Evolutionary conservation across 2,888 invertebrate genomes (phyloP).

Genomic region (Leptinotarsa tumamoca): DNA sequence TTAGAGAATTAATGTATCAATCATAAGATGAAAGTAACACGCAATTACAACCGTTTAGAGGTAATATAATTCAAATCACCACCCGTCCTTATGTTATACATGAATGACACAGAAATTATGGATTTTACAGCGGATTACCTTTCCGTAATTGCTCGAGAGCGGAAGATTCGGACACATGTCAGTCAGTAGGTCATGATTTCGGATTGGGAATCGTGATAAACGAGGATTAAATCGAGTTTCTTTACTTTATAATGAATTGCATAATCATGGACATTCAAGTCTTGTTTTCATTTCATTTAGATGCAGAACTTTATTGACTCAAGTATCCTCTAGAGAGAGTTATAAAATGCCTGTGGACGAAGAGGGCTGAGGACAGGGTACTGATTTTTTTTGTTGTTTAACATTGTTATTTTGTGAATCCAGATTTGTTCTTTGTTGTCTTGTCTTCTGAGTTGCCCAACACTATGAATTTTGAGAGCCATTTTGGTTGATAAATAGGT

Average conservation of each 20-base stretch:
- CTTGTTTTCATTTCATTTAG: background rate
- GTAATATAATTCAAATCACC: slow-evolving; percentile 17
- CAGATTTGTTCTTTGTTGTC: no score
- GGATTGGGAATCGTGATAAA: background rate
- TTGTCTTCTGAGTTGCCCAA: no score
- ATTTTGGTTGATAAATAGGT: no score
- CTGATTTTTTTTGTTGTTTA: no score
- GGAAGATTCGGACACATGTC: slow-evolving; percentile 1
- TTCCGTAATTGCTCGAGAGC: background rate
- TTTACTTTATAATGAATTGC: background rate
- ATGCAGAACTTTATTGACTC: no score
- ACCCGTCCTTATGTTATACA: slow-evolving; percentile 6
- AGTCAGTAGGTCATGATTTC: slow-evolving; percentile 6
- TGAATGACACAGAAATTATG: slow-evolving; percentile 16
- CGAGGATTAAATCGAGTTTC: background rate
- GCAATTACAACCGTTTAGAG: slow-evolving; percentile 22
- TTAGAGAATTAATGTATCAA: slow-evolving; percentile 35
- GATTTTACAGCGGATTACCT: slow-evolving; percentile 6
- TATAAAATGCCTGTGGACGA: no score
- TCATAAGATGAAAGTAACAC: slow-evolving; percentile 31
- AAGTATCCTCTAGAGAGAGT: no score
- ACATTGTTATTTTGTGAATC: no score
- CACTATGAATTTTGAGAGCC: no score
- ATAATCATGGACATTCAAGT: background rate
- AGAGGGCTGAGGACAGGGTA: no score